Conservation (phyloP, 2,797 vertebrate species). For the Oryzias sinensis region DNA sequence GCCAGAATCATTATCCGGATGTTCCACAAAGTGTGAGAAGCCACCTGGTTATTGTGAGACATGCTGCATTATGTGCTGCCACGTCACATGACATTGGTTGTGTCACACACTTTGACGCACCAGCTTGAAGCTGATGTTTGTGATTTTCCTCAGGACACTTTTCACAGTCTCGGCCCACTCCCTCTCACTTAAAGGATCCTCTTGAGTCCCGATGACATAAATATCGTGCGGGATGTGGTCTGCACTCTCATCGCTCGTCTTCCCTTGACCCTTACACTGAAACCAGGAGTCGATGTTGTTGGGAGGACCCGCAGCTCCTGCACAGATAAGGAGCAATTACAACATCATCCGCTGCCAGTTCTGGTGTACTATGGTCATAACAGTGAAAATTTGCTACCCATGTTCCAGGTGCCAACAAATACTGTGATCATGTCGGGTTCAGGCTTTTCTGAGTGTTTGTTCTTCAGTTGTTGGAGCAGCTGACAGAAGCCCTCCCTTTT, state of each 20-base stretch:
- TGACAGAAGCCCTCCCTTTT: constrained; percentile 98
- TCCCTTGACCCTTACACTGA: constrained; percentile 95
- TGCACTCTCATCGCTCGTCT: constrained; percentile 91
- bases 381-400: constrained; percentile 80
- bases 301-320: constrained; percentile 89
- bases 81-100: not conserved
- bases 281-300: constrained; percentile 94
- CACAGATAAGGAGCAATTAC: not conserved
- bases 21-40: constrained; percentile 94
- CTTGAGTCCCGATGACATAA: constrained; percentile 95
- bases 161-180: constrained; percentile 91
- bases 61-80: not conserved
- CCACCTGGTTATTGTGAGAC: constrained; percentile 77
- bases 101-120: constrained; percentile 58
- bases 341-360: not conserved
- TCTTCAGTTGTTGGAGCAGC: constrained; percentile 98
- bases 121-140: constrained; percentile 92
- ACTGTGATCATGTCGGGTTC: constrained; percentile 98
- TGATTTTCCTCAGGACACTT: constrained; percentile 87
- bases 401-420: constrained; percentile 99
- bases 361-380: not conserved
- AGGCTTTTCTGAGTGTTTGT: constrained; percentile 92
- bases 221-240: constrained; percentile 96
- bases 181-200: constrained; percentile 90
- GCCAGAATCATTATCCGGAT: constrained; percentile 92